phyloP scores from a whole-genome alignment of 2,797 vertebrate genomes.

The Columba guinea region DNA sequence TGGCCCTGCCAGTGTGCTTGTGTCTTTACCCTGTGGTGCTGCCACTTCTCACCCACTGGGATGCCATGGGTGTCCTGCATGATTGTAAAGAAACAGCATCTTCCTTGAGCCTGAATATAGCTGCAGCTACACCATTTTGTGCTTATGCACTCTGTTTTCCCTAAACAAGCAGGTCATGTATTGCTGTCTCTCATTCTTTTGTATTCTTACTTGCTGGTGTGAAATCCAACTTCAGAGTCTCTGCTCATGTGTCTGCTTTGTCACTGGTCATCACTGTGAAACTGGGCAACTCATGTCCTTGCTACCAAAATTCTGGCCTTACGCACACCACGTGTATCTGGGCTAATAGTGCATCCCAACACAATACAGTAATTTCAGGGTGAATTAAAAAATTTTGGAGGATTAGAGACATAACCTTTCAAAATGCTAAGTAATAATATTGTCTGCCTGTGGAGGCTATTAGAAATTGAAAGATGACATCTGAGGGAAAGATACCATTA shows the following conservation, averaged over 20 bases:
- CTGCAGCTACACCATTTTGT: background rate
- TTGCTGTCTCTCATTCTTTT: background rate
- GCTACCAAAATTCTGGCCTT: background rate
- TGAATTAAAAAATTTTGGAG: background rate
- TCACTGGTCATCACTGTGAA: background rate
- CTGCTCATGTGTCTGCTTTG: accelerated
- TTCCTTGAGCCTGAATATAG: background rate
- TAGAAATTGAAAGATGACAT: conserved; percentile 33
- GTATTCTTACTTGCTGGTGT: background rate
- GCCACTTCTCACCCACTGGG: background rate
- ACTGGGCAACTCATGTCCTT: background rate
- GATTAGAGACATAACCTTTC: background rate
- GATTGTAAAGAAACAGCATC: background rate
- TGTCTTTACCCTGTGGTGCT: background rate
- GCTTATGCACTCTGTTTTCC: background rate
- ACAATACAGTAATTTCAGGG: background rate
- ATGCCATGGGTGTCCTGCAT: background rate
- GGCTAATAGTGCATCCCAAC: background rate
- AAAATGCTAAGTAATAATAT: conserved; percentile 5
- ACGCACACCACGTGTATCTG: background rate
- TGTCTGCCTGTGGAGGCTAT: conserved; percentile 6
- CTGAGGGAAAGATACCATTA: conserved; percentile 21
- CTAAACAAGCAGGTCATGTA: background rate
- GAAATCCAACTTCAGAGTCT: background rate
- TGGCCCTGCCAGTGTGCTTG: background rate